These are phyloP conservation scores for Triops longicaudatus DNA, from an alignment of 1,140 invertebrate genomes.

Conservation along the genomic window DNA sequence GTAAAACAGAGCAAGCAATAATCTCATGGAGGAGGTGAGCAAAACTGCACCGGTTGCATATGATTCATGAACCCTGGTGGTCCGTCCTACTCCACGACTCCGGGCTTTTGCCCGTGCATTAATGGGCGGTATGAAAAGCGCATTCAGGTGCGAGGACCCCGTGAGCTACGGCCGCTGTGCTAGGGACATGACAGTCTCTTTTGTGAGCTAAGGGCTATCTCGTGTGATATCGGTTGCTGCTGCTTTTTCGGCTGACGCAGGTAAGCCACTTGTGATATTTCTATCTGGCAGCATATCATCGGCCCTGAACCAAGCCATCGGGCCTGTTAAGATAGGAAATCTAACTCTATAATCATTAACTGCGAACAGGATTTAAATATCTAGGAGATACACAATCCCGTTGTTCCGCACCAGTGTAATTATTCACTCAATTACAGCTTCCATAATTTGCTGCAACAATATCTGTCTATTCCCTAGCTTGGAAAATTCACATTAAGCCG, in stretches of 20 bases:
- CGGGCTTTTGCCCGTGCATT: neutral
- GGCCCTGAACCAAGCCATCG: neutral
- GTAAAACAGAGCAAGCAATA: neutral
- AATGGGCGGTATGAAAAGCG: conserved; percentile 10
- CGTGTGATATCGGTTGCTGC: conserved; percentile 14
- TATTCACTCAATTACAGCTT: no score
- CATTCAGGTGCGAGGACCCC: conserved; percentile 5
- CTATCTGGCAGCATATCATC: neutral
- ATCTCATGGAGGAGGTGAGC: neutral
- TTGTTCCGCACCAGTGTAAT: no score
- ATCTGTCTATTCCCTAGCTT: no score
- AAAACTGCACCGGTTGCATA: neutral
- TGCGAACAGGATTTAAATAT: neutral
- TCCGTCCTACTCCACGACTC: neutral
- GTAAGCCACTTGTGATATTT: conserved; percentile 15
- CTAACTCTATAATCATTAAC: neutral
- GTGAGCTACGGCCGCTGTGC: neutral
- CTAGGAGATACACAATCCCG: neutral
- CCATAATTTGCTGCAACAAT: no score
- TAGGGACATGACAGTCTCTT: neutral
- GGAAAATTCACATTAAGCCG: no score
- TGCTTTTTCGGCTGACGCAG: conserved; percentile 5
- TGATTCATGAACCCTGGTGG: neutral
- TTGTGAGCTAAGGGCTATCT: conserved; percentile 14
- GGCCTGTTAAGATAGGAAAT: neutral